Evolutionary conservation across 1,140 invertebrate species (phyloP).

Genomic region (Paraescarpia echinospica): DNA sequence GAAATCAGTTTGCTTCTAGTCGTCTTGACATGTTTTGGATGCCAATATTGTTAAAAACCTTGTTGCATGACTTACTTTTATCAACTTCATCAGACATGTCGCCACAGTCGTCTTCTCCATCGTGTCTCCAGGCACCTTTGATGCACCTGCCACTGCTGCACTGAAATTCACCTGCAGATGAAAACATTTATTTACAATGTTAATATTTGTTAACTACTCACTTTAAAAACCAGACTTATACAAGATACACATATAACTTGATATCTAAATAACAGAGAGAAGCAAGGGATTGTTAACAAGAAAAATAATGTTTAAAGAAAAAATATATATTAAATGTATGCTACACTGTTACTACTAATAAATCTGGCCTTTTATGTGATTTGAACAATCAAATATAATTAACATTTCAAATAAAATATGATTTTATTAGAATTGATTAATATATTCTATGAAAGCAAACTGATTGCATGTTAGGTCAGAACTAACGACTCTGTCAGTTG

Average conservation of each 20-base stretch:
- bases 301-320: too few relatives aligned
- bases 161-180: conserved; percentile 46
- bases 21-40: too few relatives aligned
- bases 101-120: conserved; percentile 40
- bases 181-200: background rate
- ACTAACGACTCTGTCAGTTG: background rate
- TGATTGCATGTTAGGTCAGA: background rate
- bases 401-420: background rate
- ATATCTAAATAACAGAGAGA: background rate
- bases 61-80: background rate
- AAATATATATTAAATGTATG: too few relatives aligned
- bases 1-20: too few relatives aligned
- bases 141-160: conserved; percentile 54
- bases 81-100: conserved; percentile 9
- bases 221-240: background rate
- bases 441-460: background rate
- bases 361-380: background rate
- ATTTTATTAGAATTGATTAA: background rate
- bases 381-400: background rate
- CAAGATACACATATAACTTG: background rate
- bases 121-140: conserved; percentile 46
- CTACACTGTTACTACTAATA: background rate
- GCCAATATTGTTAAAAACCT: too few relatives aligned
- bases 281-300: background rate
- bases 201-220: background rate